phyloP scores from a whole-genome alignment of 1,140 invertebrate genomes.

The Drosophila repleta region DNA sequence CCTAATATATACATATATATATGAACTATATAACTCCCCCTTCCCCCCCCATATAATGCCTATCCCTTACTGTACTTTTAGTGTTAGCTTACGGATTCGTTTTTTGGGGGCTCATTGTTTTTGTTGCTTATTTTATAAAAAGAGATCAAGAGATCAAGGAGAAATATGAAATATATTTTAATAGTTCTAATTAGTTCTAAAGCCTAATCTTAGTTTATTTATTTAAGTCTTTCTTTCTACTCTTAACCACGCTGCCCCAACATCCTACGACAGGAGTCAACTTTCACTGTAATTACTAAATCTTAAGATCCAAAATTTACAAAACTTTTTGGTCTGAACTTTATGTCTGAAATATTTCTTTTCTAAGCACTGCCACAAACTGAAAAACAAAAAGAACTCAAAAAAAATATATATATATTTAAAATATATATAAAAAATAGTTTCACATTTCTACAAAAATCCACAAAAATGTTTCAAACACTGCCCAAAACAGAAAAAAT shows the following conservation, averaged over 20 bases:
- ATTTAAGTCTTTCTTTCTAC: conserved; percentile 69
- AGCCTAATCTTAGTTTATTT: conserved; percentile 64
- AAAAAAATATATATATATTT: conserved; percentile 1
- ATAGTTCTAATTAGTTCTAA: conserved; percentile 66
- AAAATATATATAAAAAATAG: too few relatives aligned
- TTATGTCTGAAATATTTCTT: conserved; percentile 47
- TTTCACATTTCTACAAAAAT: conserved; percentile 30
- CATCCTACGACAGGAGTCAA: conserved; percentile 56
- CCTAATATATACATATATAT: conserved; percentile 73
- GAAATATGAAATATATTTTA: conserved; percentile 55
- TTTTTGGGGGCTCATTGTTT: conserved; percentile 65
- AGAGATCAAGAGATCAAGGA: conserved; percentile 32
- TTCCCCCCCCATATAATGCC: not conserved
- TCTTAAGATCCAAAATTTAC: conserved; percentile 51
- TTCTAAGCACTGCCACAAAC: conserved; percentile 63
- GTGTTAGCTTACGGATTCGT: not conserved
- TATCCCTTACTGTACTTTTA: not conserved
- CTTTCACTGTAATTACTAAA: conserved; percentile 76
- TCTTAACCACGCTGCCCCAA: conserved; percentile 10
- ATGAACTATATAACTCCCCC: conserved; percentile 29
- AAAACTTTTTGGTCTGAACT: conserved; percentile 33
- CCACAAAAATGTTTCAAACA: conserved; percentile 70
- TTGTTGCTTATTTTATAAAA: conserved; percentile 82
- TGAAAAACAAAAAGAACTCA: conserved; percentile 19
- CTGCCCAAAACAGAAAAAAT: conserved; percentile 61